These are phyloP conservation scores for Pseudomyrmex gracilis DNA, from an alignment of 1,140 invertebrate species.

Conservation along the genomic window DNA sequence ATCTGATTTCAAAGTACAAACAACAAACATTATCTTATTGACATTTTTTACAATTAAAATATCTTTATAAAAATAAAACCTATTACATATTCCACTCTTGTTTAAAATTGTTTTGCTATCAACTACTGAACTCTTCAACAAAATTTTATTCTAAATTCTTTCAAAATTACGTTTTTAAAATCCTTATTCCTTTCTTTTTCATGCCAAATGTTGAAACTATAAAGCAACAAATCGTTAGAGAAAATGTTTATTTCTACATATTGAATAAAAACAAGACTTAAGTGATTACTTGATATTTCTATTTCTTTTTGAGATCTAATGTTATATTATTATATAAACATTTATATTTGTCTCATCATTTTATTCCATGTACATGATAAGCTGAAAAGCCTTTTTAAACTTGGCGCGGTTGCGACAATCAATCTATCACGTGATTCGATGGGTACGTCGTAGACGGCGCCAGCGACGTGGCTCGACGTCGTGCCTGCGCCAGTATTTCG, in stretches of 20 bases:
- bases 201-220: background rate
- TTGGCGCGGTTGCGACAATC: background rate
- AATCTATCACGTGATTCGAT: constrained; percentile 26
- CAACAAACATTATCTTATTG: background rate
- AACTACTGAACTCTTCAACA: too few relatives aligned
- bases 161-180: too few relatives aligned
- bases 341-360: background rate
- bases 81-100: background rate
- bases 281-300: too few relatives aligned
- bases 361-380: too few relatives aligned
- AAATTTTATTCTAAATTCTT: too few relatives aligned
- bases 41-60: background rate
- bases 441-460: constrained; percentile 38
- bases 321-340: too few relatives aligned
- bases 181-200: too few relatives aligned
- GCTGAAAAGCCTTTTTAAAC: background rate
- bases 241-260: background rate
- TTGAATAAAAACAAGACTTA: too few relatives aligned
- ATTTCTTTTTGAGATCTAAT: too few relatives aligned
- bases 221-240: constrained; percentile 5
- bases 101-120: too few relatives aligned
- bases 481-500: constrained; percentile 75
- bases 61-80: background rate
- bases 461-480: constrained; percentile 64
- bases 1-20: background rate